Conservation (phyloP, 2,797 vertebrate genomes). For the Pseudotriccus pelzelni region DNA sequence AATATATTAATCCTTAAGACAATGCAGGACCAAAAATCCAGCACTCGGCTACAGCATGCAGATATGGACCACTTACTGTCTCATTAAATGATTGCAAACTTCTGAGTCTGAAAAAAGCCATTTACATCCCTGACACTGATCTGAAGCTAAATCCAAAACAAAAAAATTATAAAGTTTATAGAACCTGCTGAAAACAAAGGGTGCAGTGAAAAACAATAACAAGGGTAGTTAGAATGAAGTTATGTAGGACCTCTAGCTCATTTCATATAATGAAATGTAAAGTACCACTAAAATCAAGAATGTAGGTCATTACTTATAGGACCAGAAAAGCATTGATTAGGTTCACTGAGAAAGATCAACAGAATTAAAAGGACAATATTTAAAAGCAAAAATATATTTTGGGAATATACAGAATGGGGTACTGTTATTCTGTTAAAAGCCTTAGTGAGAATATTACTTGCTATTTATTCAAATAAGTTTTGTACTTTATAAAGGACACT, state of each 20-base stretch:
- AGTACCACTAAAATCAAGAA: neutral
- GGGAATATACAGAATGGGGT: neutral
- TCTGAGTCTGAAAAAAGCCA: neutral
- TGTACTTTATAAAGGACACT: neutral
- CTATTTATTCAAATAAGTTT: neutral
- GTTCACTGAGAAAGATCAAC: neutral
- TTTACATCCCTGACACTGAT: neutral
- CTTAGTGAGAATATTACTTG: neutral
- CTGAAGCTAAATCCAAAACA: neutral
- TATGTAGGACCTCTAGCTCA: neutral
- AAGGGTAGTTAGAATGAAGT: neutral
- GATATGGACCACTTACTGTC: neutral
- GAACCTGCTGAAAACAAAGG: neutral
- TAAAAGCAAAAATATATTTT: neutral
- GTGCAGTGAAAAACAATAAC: neutral
- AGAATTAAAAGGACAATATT: neutral
- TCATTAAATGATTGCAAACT: neutral
- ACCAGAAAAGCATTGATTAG: neutral
- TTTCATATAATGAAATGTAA: neutral
- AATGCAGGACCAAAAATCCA: neutral
- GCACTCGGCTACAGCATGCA: neutral
- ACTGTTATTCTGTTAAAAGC: neutral
- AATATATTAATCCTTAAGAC: neutral
- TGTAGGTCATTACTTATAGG: neutral
- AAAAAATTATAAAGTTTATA: neutral